Base-by-base conservation (phyloP, 2,797 vertebrate genomes). In the Leptoclinus maculatus region DNA sequence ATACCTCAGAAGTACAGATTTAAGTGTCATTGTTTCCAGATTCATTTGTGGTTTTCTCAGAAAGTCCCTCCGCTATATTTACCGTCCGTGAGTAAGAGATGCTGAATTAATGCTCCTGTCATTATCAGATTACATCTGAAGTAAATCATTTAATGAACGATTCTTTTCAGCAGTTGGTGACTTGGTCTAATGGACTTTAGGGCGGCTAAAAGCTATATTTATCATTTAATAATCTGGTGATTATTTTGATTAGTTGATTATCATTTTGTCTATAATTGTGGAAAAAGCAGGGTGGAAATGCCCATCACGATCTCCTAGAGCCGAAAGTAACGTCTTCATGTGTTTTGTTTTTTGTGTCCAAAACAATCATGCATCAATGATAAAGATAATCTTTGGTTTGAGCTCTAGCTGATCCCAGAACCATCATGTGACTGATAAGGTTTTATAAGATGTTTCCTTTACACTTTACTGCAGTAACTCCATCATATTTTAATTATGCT, bases 1-100 rank as follows among this genome's bases (percentile, higher is more conserved):
- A 67, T 6, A 49, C 62, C 68, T 45, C 67, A 59, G 16, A 45
- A n/a, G 14, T 8, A 27, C 54, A 51, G 53, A 79, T 64, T 25
- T 38, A 8, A 69, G 5, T 62, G 21, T 56, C 14, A 17, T 41
- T 34, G 17, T 41, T 66, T 7, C 38, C 39, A 27, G 16, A 17
- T 68, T 69, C 5, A 65, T n/a, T 67, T 54, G 49, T 2, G 25
- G 17, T 7, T 5, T 38, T 43, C 36, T 56, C 38, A 14, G n/a
- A 49, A 57, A 58, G 49, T 64, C 36, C 23, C 16, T 65, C 25
- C 1, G 21, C 13, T 64, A 1, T 51, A 57, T 66, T 54, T 19
- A 2, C 11, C 5, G 25, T 60, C 64, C 34, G 5, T 67, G 54
- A 49, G 6, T 36, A 27, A n/a, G 14, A 57, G 27, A 36, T 14